Evolutionary conservation across 2,113 vertebrate species (phyloP), one percentile per base, ranked within the genome.

Genomic region (Numida meleagris): DNA sequence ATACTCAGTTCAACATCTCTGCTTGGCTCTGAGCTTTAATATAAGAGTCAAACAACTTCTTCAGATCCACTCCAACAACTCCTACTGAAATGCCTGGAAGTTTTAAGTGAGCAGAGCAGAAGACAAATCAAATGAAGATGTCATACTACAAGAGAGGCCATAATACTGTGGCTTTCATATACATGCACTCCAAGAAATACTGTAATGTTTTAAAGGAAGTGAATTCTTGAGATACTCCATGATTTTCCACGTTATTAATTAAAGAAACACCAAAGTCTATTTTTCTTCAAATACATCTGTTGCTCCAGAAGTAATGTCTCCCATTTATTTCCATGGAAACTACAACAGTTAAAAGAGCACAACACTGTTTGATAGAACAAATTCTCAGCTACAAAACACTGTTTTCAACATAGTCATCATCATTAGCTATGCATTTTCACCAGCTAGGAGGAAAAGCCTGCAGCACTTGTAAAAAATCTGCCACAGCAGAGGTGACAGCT

Each of bases 21-120:
- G 36, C 68, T 93, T 91, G 82, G 59, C 73, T 85, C 50, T 58
- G 42, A 90, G 77, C 31, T 90, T 86, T 88, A 62, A 76, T 34
- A 1, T 12, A 67, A 71, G 21, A 77, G 86, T 38, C 72, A 93
- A 84, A 29, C 46, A 90, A 81, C 63, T 70, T 79, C 70, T 93
- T 74, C 76, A 93, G 79, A 86, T 63, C 45, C 57, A n/a, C 43
- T 86, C 86, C 61, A 93, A 57, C 67, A 86, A 61, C 25, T 61
- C 58, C 48, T 34, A n/a, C 74, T 59, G 76, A 83, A 80, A 70
- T 23, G 18, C 38, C 46, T 91, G 63, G 20, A 94, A 40, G 45
- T 46, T 57, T 36, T 61, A 67, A n/a, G 29, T 57, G 51, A 24
- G 18, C n/a, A 20, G 6, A 76, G 31, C 53, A 87, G 42, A 72